Conservation (phyloP, 2,113 vertebrate genomes). For the Ibidorhyncha struthersii region DNA sequence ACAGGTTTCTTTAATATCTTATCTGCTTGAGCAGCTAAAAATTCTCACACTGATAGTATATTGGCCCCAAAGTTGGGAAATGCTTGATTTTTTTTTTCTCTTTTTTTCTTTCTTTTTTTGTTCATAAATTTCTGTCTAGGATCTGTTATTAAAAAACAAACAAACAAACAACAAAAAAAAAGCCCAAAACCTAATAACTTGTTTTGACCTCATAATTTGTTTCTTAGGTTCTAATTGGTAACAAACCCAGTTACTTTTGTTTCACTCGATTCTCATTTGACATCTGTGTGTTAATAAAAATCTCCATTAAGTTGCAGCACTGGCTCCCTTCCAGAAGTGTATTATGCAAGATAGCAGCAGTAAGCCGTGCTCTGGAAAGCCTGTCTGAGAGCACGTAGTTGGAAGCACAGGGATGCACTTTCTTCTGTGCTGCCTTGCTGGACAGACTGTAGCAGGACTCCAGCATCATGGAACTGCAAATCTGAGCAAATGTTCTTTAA, state of each 20-base stretch:
- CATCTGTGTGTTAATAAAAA: background rate
- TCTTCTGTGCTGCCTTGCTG: background rate
- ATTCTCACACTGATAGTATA: background rate
- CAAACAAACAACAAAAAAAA: no score
- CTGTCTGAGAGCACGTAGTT: background rate
- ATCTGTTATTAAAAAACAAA: background rate
- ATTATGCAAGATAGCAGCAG: constrained; percentile 1
- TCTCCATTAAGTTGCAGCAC: background rate
- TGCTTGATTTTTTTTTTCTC: background rate
- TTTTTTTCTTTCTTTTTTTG: no score
- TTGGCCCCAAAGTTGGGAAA: background rate
- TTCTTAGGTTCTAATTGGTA: background rate
- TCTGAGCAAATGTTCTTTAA: constrained; percentile 2
- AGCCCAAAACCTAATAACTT: background rate
- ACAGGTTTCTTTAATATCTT: background rate
- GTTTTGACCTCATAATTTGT: background rate
- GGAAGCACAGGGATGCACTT: background rate
- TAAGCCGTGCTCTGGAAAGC: background rate
- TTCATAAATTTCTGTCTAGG: no score
- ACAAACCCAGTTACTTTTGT: background rate
- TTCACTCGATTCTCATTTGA: background rate
- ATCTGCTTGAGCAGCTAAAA: background rate
- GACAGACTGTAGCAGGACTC: background rate
- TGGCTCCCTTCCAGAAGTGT: constrained; percentile 2
- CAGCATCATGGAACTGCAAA: background rate